Percentiles rank a stretch among this genome's conserved stretches.
Evolutionary conservation across 2,113 vertebrate species (phyloP).

Genomic region (Puma concolor): DNA sequence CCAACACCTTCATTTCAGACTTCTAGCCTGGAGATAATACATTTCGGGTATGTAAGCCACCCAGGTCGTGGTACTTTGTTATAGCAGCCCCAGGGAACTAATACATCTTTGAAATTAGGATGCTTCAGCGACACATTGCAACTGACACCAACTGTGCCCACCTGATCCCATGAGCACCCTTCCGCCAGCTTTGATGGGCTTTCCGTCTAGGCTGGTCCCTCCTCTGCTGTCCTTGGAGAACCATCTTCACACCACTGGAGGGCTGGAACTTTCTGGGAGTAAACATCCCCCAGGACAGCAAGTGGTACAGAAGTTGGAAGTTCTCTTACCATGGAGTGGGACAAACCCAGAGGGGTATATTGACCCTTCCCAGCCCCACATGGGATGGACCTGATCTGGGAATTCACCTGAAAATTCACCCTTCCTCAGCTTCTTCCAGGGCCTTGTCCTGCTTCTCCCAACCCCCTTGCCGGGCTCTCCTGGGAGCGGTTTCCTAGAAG

Average conservation of each 20-base stretch:
- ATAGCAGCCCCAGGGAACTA: neutral
- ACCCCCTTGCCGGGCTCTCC: neutral
- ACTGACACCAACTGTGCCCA: neutral
- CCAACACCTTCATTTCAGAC: neutral
- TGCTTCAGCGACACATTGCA: fast-evolving
- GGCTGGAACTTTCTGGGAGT: no score
- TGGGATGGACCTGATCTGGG: neutral
- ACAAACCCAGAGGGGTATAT: neutral
- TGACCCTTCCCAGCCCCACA: neutral
- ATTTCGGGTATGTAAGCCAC: neutral
- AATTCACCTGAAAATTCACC: neutral
- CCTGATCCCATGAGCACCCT: fast-evolving
- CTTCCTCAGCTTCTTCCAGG: neutral
- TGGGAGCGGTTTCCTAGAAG: neutral
- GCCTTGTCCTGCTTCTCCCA: neutral
- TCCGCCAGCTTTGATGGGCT: neutral
- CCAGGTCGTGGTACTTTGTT: neutral
- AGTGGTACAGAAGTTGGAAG: no score
- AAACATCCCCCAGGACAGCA: neutral
- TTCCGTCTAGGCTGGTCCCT: neutral
- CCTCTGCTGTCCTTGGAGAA: neutral
- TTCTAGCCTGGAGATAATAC: neutral
- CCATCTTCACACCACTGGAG: no score
- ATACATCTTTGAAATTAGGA: neutral
- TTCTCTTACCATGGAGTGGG: neutral